Conservation (phyloP, 1,140 invertebrate species). For the Bombus balteatus region DNA sequence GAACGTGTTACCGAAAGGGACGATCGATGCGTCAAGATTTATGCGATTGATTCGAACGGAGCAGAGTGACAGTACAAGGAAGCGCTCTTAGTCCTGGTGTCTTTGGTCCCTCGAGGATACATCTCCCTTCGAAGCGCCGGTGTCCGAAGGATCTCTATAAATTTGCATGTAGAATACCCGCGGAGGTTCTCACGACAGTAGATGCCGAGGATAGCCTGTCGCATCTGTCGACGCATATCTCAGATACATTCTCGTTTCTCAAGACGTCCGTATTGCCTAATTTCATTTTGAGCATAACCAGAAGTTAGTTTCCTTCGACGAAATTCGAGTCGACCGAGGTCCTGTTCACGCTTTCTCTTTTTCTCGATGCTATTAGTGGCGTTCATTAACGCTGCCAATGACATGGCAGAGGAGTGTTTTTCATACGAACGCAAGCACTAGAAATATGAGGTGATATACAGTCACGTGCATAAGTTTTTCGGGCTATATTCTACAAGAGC, state of each 20-base stretch:
- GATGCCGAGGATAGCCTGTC: constrained; percentile 52
- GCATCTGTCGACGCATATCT: constrained; percentile 65
- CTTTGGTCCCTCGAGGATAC: constrained; percentile 78
- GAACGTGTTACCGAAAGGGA: constrained; percentile 69
- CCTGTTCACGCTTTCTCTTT: not conserved
- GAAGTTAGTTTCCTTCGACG: constrained; percentile 43
- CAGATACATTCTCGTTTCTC: constrained; percentile 19
- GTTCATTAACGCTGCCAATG: not conserved
- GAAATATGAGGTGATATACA: too few species aligned
- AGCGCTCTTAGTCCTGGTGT: constrained; percentile 82
- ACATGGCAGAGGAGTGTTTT: not conserved
- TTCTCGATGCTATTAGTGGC: not conserved
- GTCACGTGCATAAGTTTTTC: too few species aligned
- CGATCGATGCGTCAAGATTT: constrained; percentile 81
- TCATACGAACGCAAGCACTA: too few species aligned
- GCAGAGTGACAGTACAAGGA: constrained; percentile 83
- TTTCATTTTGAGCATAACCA: constrained; percentile 65
- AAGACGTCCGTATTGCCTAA: constrained; percentile 54
- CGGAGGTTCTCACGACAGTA: constrained; percentile 73
- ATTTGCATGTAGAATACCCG: constrained; percentile 83
- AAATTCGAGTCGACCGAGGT: constrained; percentile 54
- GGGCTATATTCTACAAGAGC: too few species aligned
- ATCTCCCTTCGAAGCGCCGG: constrained; percentile 73
- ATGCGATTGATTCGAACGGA: constrained; percentile 82
- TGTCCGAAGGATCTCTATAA: constrained; percentile 83